Evolutionary conservation across 1,140 invertebrate species (phyloP), one percentile per base, ranked within the genome.

Genomic region (Drosophila elegans): DNA sequence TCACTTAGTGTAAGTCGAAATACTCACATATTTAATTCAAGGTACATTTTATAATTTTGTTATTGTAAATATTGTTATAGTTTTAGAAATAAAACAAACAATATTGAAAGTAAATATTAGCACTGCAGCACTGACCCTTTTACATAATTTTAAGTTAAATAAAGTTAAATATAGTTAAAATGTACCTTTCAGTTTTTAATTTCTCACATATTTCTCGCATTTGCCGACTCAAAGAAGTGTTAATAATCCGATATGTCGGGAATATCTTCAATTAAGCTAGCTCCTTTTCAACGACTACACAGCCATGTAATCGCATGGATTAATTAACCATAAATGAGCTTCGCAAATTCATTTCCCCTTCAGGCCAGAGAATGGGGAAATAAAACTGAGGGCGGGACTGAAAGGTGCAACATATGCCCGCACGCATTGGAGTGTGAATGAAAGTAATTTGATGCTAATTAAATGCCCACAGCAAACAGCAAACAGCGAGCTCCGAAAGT

Each of bases 371-470:
- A 16, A 16, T 34, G 6, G 11, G 7, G 10, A 6, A 56, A 54
- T 56, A n/a, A 55, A 67, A 53, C 25, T 16, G 27, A 39, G 49
- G 13, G 41, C 7, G 44, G 21, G 48, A 52, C 45, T 41, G 39
- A 51, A 54, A 48, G 67, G 63, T 82, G 83, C 60, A 76, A 64
- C 77, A 62, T 46, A 41, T 66, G 62, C 41, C 29, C 41, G 27
- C 2, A 36, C 38, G 51, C 75, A 86, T 55, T 89, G 80, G 38
- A 51, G 64, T 80, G 84, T 80, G 66, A 89, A 84, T 78, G 80
- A 80, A 89, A 84, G 80, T 88, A 88, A 88, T 88, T 84, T 78
- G 79, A 88, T 88, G 84, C 80, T 88, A 88, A 88, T 88, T 88
- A 88, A 84, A 67, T 77, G 79, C 67, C 56, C 67, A 71, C 59